Conservation (phyloP, 2,888 invertebrate species). For the Opisthograptis luteolata region DNA sequence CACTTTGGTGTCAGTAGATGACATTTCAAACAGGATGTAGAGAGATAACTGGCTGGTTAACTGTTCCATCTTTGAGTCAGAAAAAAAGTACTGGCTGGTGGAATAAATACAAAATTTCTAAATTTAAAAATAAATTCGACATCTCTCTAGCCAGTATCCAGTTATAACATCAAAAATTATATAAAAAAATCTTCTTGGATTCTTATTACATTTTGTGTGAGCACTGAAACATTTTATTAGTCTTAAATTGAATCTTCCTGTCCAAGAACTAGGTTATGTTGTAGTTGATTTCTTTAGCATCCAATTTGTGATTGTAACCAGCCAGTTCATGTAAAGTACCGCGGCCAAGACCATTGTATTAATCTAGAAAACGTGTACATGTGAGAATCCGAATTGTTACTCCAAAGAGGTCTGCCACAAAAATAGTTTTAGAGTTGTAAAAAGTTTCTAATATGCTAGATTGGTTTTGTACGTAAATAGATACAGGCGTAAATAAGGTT, state of each 20-base stretch:
- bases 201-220: too few relatives aligned
- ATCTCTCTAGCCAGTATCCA: not conserved
- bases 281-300: not conserved
- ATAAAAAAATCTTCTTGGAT: too few relatives aligned
- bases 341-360: conserved; percentile 2
- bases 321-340: not conserved
- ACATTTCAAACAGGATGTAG: conserved; percentile 12
- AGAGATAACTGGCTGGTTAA: not conserved
- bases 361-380: conserved; percentile 8
- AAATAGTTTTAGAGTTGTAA: not conserved
- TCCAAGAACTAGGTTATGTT: conserved; percentile 15
- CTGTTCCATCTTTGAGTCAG: not conserved
- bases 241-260: not conserved
- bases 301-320: not conserved
- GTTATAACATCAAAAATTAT: not conserved
- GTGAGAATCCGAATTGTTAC: not conserved
- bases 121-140: not conserved
- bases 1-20: conserved; percentile 5
- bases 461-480: not conserved
- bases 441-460: not conserved
- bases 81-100: not conserved
- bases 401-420: too few relatives aligned
- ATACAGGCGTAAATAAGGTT: not conserved
- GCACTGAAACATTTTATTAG: too few relatives aligned
- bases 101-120: not conserved